Base-by-base conservation (phyloP, 2,113 vertebrate species). In the Aepyceros melampus region DNA sequence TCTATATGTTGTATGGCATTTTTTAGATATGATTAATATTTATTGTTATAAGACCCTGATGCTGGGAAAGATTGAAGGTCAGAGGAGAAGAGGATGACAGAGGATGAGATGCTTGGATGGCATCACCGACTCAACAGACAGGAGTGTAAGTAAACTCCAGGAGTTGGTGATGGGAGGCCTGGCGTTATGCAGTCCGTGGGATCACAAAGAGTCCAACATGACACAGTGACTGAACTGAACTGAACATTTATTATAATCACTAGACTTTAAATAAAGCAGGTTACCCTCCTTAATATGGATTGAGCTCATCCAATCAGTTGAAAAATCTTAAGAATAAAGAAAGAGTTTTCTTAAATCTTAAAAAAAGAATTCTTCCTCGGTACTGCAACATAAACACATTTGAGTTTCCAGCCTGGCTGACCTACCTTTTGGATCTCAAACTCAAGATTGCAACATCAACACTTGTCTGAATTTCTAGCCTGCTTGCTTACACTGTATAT, bases 161-260 rank as follows among this genome's bases (percentile, higher is more conserved):
- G 33, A n/a, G 33, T 67, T 67, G 64, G 64, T 67, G 33, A 67
- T 67, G 8, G 64, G 64, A 67, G 16, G 33, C 64, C 64, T 36
- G 17, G 33, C 0, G 2, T n/a, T n/a, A 67, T 21, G 33, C 64
- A 21, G 16, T 67, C 33, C 0, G 0, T 67, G 64, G 33, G 33
- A 33, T 19, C 4, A 5, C 33, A 67, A n/a, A 67, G 64, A 36
- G 33, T 67, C 33, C 4, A 1, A 67, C 17, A 36, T 0, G 4
- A 36, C 33, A 33, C 8, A 67, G 64, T 10, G 33, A 67, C 33
- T 67, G 33, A 67, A 67, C 16, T 64, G 62, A n/a, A 64, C 33
- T 21, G 33, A 67, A 67, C 64, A 21, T 21, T 67, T 67, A 67
- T 36, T 87, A 43, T 12, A 79, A 62, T 51, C 14, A n/a, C 25